phyloP scores from a whole-genome alignment of 2,888 invertebrate genomes.

The Operophtera brumata region DNA sequence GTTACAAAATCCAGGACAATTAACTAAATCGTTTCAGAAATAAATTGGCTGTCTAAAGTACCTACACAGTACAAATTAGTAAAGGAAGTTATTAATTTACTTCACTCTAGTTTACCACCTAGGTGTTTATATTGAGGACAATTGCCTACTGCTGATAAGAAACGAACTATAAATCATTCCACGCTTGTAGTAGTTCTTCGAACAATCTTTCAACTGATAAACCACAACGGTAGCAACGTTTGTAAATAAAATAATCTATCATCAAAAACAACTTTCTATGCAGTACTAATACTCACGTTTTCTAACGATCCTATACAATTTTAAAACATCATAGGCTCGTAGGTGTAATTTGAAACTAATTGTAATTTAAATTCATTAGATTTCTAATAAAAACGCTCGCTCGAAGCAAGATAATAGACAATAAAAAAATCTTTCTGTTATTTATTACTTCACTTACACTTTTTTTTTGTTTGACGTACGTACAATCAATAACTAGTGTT shows the following conservation, averaged over 20 bases:
- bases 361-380: no score
- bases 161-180: neutral
- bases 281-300: conserved; percentile 9
- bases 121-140: conserved; percentile 7
- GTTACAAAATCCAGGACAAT: neutral
- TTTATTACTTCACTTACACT: no score
- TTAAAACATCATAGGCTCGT: neutral
- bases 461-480: no score
- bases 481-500: conserved; percentile 12
- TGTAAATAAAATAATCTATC: neutral
- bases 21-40: neutral
- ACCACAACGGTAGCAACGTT: neutral
- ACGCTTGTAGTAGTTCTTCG: neutral
- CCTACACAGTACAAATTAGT: conserved; percentile 9
- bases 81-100: conserved; percentile 9
- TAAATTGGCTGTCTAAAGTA: neutral
- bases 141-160: conserved; percentile 6
- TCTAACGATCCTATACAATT: neutral
- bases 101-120: neutral
- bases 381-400: neutral
- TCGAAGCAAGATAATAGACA: no score
- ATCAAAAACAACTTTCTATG: neutral
- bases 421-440: no score
- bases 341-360: neutral
- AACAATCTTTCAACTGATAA: conserved; percentile 1